Evolutionary conservation across 2,888 invertebrate species (phyloP), one percentile per base, ranked within the genome.

Genomic region (Byasa hedistus): DNA sequence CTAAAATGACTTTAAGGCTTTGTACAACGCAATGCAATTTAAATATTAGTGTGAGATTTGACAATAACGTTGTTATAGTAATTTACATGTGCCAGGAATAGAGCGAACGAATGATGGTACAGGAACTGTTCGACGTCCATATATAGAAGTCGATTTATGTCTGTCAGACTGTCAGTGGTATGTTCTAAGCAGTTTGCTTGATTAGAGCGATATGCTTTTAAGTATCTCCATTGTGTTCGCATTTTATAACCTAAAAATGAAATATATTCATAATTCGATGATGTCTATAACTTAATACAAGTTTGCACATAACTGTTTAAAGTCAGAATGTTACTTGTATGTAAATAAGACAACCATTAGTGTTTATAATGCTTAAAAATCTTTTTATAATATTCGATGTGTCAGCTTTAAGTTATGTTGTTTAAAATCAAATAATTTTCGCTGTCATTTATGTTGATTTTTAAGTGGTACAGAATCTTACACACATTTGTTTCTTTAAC

Each of bases 21-120:
- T 24, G 39, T 21, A 0, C 56, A 72, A 62, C 55, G 17, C 48
- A 61, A 66, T 32, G 71, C 59, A 51, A 61, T 44, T 68, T 24
- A 23, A 57, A 61, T 58, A 51, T 57, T 65, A 61, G 66, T 65
- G 48, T 51, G 24, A 51, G 52, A 65, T 70, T 69, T 68, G 67
- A 69, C 72, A 71, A 70, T 78, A 74, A 78, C 79, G 76, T 82
- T 81, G 76, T 79, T 79, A 79, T 78, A 81, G 76, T 77, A 80
- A 82, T 85, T 85, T 82, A 84, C 82, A 80, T 75, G 69, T 69
- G 75, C 80, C 78, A 73, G 65, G 71, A 71, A 76, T 72, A 72
- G 74, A 56, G 22, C 56, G 69, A 24, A 63, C 70, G 66, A 68
- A 66, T 70, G 78, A 73, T 74, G 72, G 73, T 70, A 73, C 8